Percentiles rank a stretch among this genome's conserved stretches.
Evolutionary conservation across 2,113 vertebrate genomes (phyloP).

Genomic region (Cryptotis parvus): DNA sequence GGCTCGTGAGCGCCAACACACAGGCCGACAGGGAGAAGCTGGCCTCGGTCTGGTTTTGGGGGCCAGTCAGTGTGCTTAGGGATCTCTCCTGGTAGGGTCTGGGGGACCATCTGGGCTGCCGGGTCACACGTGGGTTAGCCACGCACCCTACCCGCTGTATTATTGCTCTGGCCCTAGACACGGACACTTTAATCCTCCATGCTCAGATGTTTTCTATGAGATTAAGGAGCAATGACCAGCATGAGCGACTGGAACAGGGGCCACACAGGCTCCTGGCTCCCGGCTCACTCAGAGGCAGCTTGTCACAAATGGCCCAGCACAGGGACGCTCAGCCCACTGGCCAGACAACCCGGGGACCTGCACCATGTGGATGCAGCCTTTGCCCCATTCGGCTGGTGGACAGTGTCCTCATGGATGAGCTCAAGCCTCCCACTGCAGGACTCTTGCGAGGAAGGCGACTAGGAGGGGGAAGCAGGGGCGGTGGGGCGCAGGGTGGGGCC

Average conservation of each 20-base stretch:
- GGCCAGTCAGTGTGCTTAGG: too few species aligned
- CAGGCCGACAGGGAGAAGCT: too few species aligned
- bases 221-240: background rate
- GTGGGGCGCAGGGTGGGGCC: rapidly evolving
- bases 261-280: rapidly evolving
- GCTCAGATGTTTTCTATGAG: background rate
- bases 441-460: too few species aligned
- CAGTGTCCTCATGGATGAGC: background rate
- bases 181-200: rapidly evolving
- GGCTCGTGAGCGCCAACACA: too few species aligned
- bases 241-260: background rate
- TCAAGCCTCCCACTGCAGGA: background rate
- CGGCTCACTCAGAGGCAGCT: rapidly evolving
- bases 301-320: rapidly evolving
- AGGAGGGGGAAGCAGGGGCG: rapidly evolving
- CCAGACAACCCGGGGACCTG: rapidly evolving
- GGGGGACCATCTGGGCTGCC: too few species aligned
- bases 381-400: background rate
- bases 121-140: too few species aligned
- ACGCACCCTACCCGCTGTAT: too few species aligned
- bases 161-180: background rate
- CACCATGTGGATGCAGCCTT: rapidly evolving
- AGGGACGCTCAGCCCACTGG: rapidly evolving
- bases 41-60: too few species aligned
- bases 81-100: too few species aligned